These are phyloP conservation scores for Drosophila subquinaria DNA, from an alignment of 2,888 invertebrate genomes.

Conservation along the genomic window DNA sequence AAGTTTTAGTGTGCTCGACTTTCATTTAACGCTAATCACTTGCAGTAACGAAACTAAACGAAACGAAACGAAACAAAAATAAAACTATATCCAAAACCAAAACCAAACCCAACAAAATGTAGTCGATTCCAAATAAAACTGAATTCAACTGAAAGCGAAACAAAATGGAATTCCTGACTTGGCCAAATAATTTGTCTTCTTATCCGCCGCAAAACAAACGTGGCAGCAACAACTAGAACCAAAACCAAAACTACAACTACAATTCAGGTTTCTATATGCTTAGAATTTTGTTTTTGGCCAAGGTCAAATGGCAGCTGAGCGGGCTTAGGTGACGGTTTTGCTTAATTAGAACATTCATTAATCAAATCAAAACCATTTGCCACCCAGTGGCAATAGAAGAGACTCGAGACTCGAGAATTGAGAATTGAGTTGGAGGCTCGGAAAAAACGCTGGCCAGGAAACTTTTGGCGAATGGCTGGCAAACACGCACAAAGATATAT, in stretches of 20 bases:
- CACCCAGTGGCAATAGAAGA: constrained; percentile 63
- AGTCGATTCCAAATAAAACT: constrained; percentile 17
- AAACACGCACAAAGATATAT: constrained; percentile 73
- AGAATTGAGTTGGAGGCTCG: constrained; percentile 10
- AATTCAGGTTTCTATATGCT: constrained; percentile 2
- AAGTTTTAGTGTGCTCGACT: constrained; percentile 68
- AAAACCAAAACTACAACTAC: not conserved
- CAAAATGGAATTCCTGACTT: constrained; percentile 52
- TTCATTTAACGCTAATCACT: constrained; percentile 80
- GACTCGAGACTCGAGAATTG: constrained; percentile 44
- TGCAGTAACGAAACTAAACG: constrained; percentile 67
- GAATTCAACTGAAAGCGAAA: constrained; percentile 26
- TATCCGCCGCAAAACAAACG: constrained; percentile 48
- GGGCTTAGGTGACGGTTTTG: constrained; percentile 80
- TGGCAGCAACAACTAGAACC: constrained; percentile 15
- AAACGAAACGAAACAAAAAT: constrained; percentile 1
- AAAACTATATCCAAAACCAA: not conserved
- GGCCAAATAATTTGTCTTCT: constrained; percentile 78
- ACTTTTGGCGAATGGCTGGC: constrained; percentile 76
- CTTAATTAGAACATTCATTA: constrained; percentile 85
- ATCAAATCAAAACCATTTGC: constrained; percentile 84
- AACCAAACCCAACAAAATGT: constrained; percentile 5
- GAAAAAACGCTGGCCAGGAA: constrained; percentile 56
- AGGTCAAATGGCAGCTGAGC: constrained; percentile 74
- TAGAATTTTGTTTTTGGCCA: constrained; percentile 71